These are phyloP conservation scores for Lycopodina hypogea DNA, from an alignment of 37 sponge, comb jelly and placozoan species.

Conservation along the genomic window DNA sequence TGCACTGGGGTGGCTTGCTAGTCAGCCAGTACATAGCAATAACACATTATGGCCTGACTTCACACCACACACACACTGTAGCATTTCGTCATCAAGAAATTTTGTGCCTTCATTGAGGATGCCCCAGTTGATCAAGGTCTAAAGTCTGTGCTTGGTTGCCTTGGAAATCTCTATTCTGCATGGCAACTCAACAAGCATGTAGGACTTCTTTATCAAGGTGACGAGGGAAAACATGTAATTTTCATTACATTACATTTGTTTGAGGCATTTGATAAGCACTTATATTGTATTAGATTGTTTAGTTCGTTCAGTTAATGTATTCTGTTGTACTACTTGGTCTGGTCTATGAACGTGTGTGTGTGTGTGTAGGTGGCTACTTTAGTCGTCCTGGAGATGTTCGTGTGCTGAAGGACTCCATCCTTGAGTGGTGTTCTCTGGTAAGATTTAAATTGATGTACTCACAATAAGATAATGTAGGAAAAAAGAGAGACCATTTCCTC, in stretches of 20 bases:
- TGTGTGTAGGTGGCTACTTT: constrained; percentile 67
- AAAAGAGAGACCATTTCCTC: neutral
- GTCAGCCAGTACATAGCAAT: too few relatives aligned
- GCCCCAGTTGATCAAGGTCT: constrained; percentile 35
- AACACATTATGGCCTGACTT: too few relatives aligned
- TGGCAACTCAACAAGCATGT: constrained; percentile 77
- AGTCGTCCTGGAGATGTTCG: constrained; percentile 15
- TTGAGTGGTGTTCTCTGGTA: constrained; percentile 50
- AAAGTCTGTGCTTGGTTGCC: constrained; percentile 33
- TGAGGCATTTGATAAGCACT: too few relatives aligned
- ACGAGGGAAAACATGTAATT: neutral
- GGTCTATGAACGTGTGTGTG: too few relatives aligned
- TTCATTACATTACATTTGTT: neutral
- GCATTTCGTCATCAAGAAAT: constrained; percentile 52
- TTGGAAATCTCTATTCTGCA: constrained; percentile 60
- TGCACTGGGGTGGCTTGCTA: too few relatives aligned
- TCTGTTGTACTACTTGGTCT: neutral
- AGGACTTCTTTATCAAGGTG: constrained; percentile 73
- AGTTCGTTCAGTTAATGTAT: too few relatives aligned
- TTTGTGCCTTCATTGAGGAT: constrained; percentile 35
- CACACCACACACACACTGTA: neutral
- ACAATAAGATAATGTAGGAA: neutral
- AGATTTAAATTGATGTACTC: neutral
- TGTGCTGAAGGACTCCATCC: constrained; percentile 56
- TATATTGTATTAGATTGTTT: neutral